Percentiles rank a stretch among this genome's conserved stretches.
Evolutionary conservation across 2,888 invertebrate species (phyloP).

Genomic region (Morpho deidamia): DNA sequence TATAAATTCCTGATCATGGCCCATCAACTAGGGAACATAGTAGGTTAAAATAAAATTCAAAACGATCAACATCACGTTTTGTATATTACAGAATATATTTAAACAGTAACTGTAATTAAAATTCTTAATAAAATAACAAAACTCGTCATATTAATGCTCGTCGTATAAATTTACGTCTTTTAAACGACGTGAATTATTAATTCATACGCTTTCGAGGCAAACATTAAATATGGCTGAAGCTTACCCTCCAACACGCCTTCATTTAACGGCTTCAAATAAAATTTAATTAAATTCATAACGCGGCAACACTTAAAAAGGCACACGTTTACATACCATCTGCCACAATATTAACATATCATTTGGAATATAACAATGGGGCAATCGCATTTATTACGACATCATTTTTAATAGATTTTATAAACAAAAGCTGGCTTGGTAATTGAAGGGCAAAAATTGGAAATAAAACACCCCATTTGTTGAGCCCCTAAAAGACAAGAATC

Average conservation of each 20-base stretch:
- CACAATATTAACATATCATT: slow-evolving; percentile 26
- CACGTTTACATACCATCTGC: slow-evolving; percentile 32
- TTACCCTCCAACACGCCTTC: slow-evolving; percentile 21
- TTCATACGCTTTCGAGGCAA: slow-evolving; percentile 12
- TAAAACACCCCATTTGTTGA: not conserved
- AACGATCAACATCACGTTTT: no score
- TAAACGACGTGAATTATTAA: slow-evolving; percentile 10
- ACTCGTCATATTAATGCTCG: slow-evolving; percentile 2
- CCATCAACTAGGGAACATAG: no score
- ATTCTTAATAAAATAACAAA: slow-evolving; percentile 1
- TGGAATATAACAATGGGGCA: slow-evolving; percentile 1
- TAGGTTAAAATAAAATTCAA: no score
- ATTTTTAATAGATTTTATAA: not conserved
- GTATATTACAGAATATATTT: no score
- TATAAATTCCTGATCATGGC: no score
- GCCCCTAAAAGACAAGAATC: no score
- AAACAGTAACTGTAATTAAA: not conserved
- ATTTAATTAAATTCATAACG: slow-evolving; percentile 31
- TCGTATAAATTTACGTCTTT: slow-evolving; percentile 7
- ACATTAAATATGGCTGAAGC: slow-evolving; percentile 20
- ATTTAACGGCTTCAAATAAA: slow-evolving; percentile 29
- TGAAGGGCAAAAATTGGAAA: not conserved
- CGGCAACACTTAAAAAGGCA: slow-evolving; percentile 20
- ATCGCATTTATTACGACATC: not conserved
- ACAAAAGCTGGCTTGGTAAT: not conserved